Base-by-base conservation (phyloP, 2,888 invertebrate species). In the Oligia fasciuncula region DNA sequence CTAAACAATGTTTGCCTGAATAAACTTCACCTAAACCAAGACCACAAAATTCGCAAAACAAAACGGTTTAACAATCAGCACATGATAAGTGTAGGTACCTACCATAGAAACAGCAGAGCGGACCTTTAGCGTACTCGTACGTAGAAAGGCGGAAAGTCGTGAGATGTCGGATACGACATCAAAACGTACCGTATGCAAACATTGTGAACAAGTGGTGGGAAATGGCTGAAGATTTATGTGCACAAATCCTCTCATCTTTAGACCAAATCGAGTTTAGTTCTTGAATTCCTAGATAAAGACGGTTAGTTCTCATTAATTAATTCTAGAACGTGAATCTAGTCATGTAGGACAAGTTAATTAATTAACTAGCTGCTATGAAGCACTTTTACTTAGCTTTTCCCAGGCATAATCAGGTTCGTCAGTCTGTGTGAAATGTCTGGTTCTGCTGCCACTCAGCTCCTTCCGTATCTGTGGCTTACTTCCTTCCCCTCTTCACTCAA, bases 81-180 rank as follows among this genome's bases (percentile, higher is more conserved):
- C 63, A 84, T 80, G 76, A 72, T 72, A 77, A 75, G 73, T 46
- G 35, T 76, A 40, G 40, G 4, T 40, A 11, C 46, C 46, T 46
- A 76, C 67, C 65, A 80, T 29, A 77, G 71, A 72, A 62, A 74
- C 71, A 76, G 63, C 71, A 62, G n/a, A 17, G 57, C 57, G 60
- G 77, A 76, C 87, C 77, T 77, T 81, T 85, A 72, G 73, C 77
- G 76, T 79, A 79, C 57, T 70, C 57, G 68, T 85, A 85, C 89
- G 85, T 94, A 95, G 87, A 95, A 95, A 95, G 95, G 91, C 90
- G 92, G 93, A 91, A 93, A 94, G 93, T 95, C 95, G 95, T 95
- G 95, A 93, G 93, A 93, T 93, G 93, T 91, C 91, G 89, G 93
- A 95, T 95, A 88, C 92, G 91, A 92, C 93, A 94, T 93, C 93